A percentile compares a stretch with the other conserved stretches of the same genome.
Conservation (phyloP, 2,797 vertebrate genomes). For the Tenualosa thibaudeaui region DNA sequence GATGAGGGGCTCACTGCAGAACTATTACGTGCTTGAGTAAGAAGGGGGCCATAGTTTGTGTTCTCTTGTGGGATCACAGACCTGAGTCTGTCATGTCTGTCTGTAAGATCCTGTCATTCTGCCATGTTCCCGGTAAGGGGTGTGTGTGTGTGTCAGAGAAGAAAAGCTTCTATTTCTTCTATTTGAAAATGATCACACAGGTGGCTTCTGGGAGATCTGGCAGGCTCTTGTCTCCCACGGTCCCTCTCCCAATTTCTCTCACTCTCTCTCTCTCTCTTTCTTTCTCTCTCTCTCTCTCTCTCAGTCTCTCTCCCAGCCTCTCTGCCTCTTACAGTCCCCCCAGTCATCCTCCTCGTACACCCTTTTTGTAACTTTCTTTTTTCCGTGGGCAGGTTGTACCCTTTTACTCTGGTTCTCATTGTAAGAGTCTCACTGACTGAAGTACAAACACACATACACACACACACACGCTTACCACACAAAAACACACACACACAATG, state of each 20-base stretch:
- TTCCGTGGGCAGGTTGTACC: neutral
- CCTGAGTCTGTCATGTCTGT: neutral
- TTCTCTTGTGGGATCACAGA: neutral
- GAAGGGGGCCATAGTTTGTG: neutral
- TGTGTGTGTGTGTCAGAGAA: constrained; percentile 3
- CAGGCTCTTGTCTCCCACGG: no score
- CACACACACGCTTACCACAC: constrained; percentile 29
- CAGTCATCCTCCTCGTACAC: no score
- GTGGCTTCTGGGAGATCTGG: no score
- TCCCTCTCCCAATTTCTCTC: no score
- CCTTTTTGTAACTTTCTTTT: neutral
- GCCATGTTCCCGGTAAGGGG: neutral
- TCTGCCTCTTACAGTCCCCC: no score
- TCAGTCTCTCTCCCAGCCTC: no score
- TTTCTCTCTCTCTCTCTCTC: no score
- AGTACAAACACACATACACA: neutral
- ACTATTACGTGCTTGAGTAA: neutral
- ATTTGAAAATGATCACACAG: no score
- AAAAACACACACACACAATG: constrained; percentile 34
- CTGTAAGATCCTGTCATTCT: neutral
- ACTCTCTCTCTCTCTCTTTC: no score
- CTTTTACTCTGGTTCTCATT: neutral
- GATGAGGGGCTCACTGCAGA: neutral
- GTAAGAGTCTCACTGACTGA: neutral
- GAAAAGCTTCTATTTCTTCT: no score